A percentile compares a stretch with the other conserved stretches of the same genome.
Evolutionary conservation across 2,888 invertebrate genomes (phyloP).

Genomic region (Phlogophora meticulosa): DNA sequence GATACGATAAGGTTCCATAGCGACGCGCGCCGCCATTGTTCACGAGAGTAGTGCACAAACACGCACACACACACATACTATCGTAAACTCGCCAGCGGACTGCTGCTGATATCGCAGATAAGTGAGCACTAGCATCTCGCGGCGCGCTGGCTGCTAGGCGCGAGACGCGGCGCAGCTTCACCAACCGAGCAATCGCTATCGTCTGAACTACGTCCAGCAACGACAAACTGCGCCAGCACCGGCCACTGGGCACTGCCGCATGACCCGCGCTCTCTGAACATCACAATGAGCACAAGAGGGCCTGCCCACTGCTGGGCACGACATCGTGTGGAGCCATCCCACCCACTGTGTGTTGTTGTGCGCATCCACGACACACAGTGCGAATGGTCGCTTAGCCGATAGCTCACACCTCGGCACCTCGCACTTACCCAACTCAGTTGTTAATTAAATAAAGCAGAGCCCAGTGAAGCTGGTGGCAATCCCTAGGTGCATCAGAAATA

Average conservation of each 20-base stretch:
- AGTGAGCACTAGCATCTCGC: conserved; percentile 10
- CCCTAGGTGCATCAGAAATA: no score
- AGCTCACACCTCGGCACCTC: no score
- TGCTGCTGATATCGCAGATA: conserved; percentile 9
- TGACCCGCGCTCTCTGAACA: no score
- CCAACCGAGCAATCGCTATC: background rate
- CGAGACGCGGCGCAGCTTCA: background rate
- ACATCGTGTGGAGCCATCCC: no score
- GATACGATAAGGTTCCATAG: conserved; percentile 26
- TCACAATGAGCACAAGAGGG: no score
- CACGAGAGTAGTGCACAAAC: background rate
- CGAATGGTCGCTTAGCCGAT: no score
- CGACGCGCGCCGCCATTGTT: conserved; percentile 30
- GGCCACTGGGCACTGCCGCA: background rate
- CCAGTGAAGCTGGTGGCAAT: no score
- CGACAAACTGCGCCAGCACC: background rate
- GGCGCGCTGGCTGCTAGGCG: background rate
- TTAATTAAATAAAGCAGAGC: no score
- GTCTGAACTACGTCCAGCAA: background rate
- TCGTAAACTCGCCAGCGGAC: conserved; percentile 5
- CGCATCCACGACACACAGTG: no score
- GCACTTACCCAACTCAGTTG: no score
- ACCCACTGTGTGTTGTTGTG: no score
- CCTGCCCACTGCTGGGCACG: no score
- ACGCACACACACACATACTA: background rate